phyloP scores from a whole-genome alignment of 2,888 invertebrate genomes.

The Drosophila flavopinicola region DNA sequence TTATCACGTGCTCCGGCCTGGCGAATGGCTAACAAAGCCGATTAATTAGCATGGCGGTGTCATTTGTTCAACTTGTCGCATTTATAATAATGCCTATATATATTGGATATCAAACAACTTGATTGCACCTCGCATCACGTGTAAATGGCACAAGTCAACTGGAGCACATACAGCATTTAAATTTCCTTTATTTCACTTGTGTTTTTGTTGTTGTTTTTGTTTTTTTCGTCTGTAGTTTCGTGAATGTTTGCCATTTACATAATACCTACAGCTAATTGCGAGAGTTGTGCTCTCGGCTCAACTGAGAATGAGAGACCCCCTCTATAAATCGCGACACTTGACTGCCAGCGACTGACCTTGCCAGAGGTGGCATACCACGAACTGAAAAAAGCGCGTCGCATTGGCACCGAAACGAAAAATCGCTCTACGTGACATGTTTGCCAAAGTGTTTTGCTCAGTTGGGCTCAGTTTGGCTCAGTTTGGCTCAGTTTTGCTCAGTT shows the following conservation, averaged over 20 bases:
- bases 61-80: slow-evolving; percentile 54
- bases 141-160: slow-evolving; percentile 31
- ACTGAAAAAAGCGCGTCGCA: slow-evolving; percentile 68
- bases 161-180: slow-evolving; percentile 14
- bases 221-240: slow-evolving; percentile 1
- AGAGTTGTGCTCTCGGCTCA: slow-evolving; percentile 17
- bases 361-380: slow-evolving; percentile 67
- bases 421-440: slow-evolving; percentile 71
- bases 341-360: slow-evolving; percentile 59
- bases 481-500: too few species aligned
- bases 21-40: slow-evolving; percentile 63
- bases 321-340: slow-evolving; percentile 51
- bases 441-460: too few species aligned
- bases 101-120: slow-evolving; percentile 48
- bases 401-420: slow-evolving; percentile 72
- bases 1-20: slow-evolving; percentile 64
- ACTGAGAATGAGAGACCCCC: slow-evolving; percentile 26
- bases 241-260: slow-evolving; percentile 25
- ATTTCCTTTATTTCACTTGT: slow-evolving; percentile 13
- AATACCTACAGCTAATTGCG: slow-evolving; percentile 38
- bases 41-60: slow-evolving; percentile 71
- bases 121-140: slow-evolving; percentile 28
- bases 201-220: slow-evolving; percentile 2
- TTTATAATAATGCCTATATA: slow-evolving; percentile 34
- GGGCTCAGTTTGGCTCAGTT: too few species aligned